Evolutionary conservation across 2,888 invertebrate genomes (phyloP).

Genomic region (Congeria kusceri): DNA sequence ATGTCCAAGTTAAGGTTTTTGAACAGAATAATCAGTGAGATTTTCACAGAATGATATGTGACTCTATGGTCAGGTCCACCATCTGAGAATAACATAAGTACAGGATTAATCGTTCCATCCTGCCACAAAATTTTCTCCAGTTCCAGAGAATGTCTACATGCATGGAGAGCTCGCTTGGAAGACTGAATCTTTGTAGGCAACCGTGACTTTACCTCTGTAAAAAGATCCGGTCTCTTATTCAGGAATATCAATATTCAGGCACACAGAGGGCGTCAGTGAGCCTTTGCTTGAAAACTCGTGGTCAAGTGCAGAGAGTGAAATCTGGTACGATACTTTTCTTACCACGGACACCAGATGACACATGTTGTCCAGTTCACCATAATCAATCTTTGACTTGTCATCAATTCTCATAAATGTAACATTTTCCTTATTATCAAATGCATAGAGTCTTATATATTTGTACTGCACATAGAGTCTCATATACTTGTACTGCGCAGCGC

Average conservation of each 20-base stretch:
- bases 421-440: slow-evolving; percentile 11
- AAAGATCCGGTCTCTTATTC: slow-evolving; percentile 43
- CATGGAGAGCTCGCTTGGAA: slow-evolving; percentile 43
- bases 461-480: no score
- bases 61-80: slow-evolving; percentile 36
- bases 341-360: slow-evolving; percentile 47
- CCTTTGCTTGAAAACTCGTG: slow-evolving; percentile 63
- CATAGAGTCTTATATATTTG: no score
- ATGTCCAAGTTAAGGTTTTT: slow-evolving; percentile 27
- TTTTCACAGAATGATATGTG: slow-evolving; percentile 36
- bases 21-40: slow-evolving; percentile 30
- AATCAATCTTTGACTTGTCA: slow-evolving; percentile 37
- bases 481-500: slow-evolving; percentile 54
- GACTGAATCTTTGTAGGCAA: slow-evolving; percentile 50
- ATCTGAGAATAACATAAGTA: slow-evolving; percentile 27
- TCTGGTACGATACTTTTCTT: slow-evolving; percentile 58
- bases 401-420: slow-evolving; percentile 24
- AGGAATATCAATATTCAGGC: slow-evolving; percentile 50
- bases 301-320: slow-evolving; percentile 38
- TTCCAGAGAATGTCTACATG: slow-evolving; percentile 31
- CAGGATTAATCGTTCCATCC: slow-evolving; percentile 14
- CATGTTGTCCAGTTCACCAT: slow-evolving; percentile 34
- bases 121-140: slow-evolving; percentile 14
- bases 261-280: slow-evolving; percentile 62
- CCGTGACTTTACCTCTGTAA: slow-evolving; percentile 54